Evolutionary conservation across 2,888 invertebrate species (phyloP).

Genomic region (Erynnis tages): DNA sequence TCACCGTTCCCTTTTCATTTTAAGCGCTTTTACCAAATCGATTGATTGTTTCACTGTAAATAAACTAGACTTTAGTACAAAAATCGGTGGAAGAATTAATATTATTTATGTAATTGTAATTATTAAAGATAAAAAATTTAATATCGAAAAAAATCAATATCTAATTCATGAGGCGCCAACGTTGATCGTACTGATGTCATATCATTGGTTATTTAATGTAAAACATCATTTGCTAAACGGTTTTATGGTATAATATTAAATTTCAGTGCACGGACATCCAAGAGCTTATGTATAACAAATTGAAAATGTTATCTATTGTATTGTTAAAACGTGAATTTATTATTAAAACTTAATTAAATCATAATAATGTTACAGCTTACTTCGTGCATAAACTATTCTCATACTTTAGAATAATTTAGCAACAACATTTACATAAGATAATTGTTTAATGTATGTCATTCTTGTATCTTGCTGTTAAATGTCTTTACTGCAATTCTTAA

Average conservation of each 20-base stretch:
- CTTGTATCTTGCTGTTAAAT: background rate
- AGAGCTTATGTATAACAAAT: conserved; percentile 25
- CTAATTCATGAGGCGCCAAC: conserved; percentile 5
- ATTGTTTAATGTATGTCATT: background rate
- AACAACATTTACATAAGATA: no score
- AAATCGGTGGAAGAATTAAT: conserved; percentile 65
- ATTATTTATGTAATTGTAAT: conserved; percentile 38
- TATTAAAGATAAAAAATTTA: conserved; percentile 32
- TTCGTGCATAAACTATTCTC: conserved; percentile 10
- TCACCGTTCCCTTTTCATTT: conserved; percentile 28
- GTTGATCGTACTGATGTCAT: conserved; percentile 27
- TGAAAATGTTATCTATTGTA: conserved; percentile 16
- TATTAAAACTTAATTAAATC: conserved; percentile 8
- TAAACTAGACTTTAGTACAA: conserved; percentile 76
- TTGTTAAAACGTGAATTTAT: conserved; percentile 20
- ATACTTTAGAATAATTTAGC: background rate
- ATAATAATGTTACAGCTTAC: conserved; percentile 20
- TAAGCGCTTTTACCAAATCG: conserved; percentile 77
- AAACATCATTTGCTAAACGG: conserved; percentile 12
- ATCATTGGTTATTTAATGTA: conserved; percentile 32
- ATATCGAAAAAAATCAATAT: conserved; percentile 18
- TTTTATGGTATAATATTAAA: background rate
- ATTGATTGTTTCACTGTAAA: conserved; percentile 65
- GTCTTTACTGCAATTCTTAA: background rate
- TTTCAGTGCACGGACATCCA: conserved; percentile 9